A percentile compares a stretch with the other conserved stretches of the same genome.
phyloP scores from a whole-genome alignment of 2,113 vertebrate genomes.

The Chinchilla lanigera region DNA sequence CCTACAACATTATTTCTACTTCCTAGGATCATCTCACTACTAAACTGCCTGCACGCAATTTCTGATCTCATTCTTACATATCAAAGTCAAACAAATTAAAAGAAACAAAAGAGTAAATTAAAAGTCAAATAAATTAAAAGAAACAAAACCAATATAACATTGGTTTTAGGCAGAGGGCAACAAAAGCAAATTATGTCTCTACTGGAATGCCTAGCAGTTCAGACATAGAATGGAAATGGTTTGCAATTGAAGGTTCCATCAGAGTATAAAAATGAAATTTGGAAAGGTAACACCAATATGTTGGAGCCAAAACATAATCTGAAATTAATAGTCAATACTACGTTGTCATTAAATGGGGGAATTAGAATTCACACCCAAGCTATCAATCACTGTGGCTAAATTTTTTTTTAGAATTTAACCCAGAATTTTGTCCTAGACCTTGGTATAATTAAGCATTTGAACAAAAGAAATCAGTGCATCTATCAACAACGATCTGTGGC shows the following conservation, averaged over 20 bases:
- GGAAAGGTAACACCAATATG: neutral
- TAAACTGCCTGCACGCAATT: neutral
- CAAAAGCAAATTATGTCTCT: neutral
- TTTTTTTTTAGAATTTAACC: neutral
- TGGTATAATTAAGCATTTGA: neutral
- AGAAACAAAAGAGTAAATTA: no score
- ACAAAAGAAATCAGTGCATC: neutral
- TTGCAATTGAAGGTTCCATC: neutral
- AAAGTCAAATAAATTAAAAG: neutral
- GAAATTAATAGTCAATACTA: neutral
- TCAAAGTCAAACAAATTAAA: neutral
- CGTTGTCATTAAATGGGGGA: neutral
- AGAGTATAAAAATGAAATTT: neutral
- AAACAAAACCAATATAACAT: neutral
- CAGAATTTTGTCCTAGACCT: neutral
- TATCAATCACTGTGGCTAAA: neutral
- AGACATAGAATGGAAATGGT: neutral
- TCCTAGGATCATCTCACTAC: neutral
- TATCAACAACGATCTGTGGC: neutral
- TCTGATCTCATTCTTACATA: neutral
- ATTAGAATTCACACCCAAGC: neutral
- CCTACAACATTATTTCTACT: neutral
- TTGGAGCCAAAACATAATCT: neutral
- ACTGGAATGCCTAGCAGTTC: neutral
- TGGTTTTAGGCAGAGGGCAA: neutral